phyloP scores from a whole-genome alignment of 2,797 vertebrate species.

The Meda fulgida region DNA sequence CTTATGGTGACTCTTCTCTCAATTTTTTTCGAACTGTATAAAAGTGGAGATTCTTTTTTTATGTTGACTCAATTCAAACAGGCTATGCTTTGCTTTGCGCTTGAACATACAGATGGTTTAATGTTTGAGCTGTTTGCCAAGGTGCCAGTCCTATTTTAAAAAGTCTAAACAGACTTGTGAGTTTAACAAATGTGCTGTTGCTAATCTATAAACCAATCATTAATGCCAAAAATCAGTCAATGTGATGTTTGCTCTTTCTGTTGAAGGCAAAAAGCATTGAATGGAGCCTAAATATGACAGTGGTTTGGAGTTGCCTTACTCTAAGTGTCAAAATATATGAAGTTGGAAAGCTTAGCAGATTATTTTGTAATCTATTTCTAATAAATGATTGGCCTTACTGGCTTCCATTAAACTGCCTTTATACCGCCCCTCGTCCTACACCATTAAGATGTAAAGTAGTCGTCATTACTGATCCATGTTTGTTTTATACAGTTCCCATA shows the following conservation, averaged over 20 bases:
- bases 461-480: neutral
- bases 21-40: neutral
- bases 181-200: slow-evolving; percentile 14
- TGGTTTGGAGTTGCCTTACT: slow-evolving; percentile 52
- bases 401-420: slow-evolving; percentile 44
- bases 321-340: slow-evolving; percentile 36
- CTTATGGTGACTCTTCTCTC: slow-evolving; percentile 12
- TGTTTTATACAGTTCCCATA: slow-evolving; percentile 21
- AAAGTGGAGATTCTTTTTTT: neutral
- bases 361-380: slow-evolving; percentile 28
- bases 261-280: slow-evolving; percentile 35
- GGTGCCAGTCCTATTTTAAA: neutral
- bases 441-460: slow-evolving; percentile 6
- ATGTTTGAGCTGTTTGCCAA: slow-evolving; percentile 17
- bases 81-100: slow-evolving; percentile 19
- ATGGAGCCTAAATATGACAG: slow-evolving; percentile 24
- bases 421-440: neutral
- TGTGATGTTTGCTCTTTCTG: slow-evolving; percentile 38
- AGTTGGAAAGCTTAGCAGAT: slow-evolving; percentile 19
- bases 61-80: neutral
- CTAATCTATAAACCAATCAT: slow-evolving; percentile 7
- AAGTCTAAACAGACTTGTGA: slow-evolving; percentile 9
- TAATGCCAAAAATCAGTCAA: slow-evolving; percentile 41
- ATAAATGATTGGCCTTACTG: slow-evolving; percentile 27
- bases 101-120: slow-evolving; percentile 1